Evolutionary conservation across 2,888 invertebrate genomes (phyloP).

Genomic region (Ischnus inquisitorius): DNA sequence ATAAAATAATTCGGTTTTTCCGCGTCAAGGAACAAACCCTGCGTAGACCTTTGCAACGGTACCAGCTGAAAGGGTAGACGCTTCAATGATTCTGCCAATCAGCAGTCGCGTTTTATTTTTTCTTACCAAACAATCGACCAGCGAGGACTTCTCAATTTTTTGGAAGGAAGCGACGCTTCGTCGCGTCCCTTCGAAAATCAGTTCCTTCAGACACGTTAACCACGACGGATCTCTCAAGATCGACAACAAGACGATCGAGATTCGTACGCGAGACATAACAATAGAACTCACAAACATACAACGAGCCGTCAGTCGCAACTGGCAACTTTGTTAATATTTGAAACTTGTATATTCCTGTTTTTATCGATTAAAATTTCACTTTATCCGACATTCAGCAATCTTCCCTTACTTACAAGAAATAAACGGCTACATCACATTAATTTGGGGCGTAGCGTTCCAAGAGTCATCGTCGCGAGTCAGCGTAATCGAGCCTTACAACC

Average conservation of each 20-base stretch:
- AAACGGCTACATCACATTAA: neutral
- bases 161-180: neutral
- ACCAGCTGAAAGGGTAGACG: neutral
- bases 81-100: neutral
- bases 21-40: neutral
- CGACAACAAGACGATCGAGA: too few relatives aligned
- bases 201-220: too few relatives aligned
- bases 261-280: neutral
- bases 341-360: neutral
- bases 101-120: neutral
- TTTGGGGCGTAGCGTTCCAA: neutral
- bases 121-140: neutral
- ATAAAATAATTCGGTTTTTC: neutral
- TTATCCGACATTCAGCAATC: neutral
- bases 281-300: neutral
- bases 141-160: neutral
- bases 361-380: neutral
- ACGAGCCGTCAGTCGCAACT: neutral
- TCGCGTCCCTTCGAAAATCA: neutral
- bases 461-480: neutral
- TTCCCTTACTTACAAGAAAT: neutral
- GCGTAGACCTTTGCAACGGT: neutral
- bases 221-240: too few relatives aligned
- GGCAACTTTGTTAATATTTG: neutral
- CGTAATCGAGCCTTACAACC: too few relatives aligned